Base-by-base conservation (phyloP, 2,797 vertebrate genomes). In the Sebastolobus altivelis region DNA sequence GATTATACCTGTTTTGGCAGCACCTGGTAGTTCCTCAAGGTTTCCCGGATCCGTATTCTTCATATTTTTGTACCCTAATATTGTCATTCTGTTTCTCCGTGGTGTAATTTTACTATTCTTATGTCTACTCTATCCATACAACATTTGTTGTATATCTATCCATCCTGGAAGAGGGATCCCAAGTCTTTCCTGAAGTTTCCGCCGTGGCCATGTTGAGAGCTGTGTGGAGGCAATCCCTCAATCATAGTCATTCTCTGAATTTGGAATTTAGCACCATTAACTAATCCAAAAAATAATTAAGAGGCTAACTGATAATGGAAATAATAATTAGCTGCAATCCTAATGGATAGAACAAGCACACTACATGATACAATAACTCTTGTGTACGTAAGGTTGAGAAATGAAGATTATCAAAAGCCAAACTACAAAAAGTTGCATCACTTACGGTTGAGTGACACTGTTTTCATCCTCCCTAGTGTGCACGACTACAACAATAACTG, bases 401-500 rank as follows among this genome's bases (percentile, higher is more conserved):
- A 69, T 22, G 3, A 62, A 9, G 22, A 80, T 35, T 4, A 65
- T 81, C 27, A 67, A 79, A 75, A 63, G 18, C 13, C 20, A 40
- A 77, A 80, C 33, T n/a, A 31, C n/a, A 31, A 13, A 49, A 49
- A 49, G 12, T 10, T n/a, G 40, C 54, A 65, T 59, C 72, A 43
- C 22, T 43, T 14, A 46, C 1, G 33, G 16, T n/a, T 56, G 68
- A 83, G 4, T 59, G 33, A 77, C 29, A 56, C 38, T 8, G 13
- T 55, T 74, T 74, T 79, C 65, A 70, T 72, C 33, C 65, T 80
- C 18, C 20, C 37, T 40, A 31, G n/a, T 27, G 22, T 76, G 5
- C 46, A 9, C 6, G 4, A 75, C 37, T 3, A 8, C 65, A 68
- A 8, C 37, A 61, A 79, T 63, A 52, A 78, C 40, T 40, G 20